Base-by-base conservation (phyloP, 2,797 vertebrate genomes). In the Hapalemur alaotrensis region DNA sequence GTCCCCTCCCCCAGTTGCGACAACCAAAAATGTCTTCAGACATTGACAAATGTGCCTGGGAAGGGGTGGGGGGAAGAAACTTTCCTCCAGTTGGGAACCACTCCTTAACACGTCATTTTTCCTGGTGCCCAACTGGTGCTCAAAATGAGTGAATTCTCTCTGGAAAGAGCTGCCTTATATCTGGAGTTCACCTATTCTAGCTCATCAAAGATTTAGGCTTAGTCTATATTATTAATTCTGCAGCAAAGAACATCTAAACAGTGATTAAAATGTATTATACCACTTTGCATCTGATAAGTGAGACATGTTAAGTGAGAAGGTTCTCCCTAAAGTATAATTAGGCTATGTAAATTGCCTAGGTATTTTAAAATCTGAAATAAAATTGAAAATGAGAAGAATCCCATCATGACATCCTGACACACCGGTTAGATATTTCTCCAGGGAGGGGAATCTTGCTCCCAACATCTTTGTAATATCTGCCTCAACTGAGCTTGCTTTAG, bases 181-280 rank as follows among this genome's bases (percentile, higher is more conserved):
- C 81, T 41, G 10, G 81, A 72, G 32, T 94, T 95, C 32, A 23
- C 73, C 61, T 41, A 30, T 52, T 70, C 48, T 65, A 89, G 72
- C 46, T 93, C 89, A 81, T 78, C 65, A 87, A 93, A 90, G 75
- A 89, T 95, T 73, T 61, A 79, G 57, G 73, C 32, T 97, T 91
- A 86, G 91, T 95, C 95, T 93, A 22, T 84, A 86, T 95, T 78
- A 97, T 94, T 92, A 96, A 93, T 70, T 96, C 76, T 69, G 72
- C 35, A 93, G 91, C 93, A 83, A 89, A 94, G 89, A 96, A 93
- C 81, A 91, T 93, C 94, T 92, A 96, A 96, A 97, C 86, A 93
- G 95, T 97, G 92, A 96, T 97, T 98, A 96, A 97, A 94, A 95
- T 89, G 52, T 94, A 97, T 96, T 96, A 97, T 63, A 89, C 95